phyloP scores from a whole-genome alignment of 2,113 vertebrate species.

The Sander lucioperca region DNA sequence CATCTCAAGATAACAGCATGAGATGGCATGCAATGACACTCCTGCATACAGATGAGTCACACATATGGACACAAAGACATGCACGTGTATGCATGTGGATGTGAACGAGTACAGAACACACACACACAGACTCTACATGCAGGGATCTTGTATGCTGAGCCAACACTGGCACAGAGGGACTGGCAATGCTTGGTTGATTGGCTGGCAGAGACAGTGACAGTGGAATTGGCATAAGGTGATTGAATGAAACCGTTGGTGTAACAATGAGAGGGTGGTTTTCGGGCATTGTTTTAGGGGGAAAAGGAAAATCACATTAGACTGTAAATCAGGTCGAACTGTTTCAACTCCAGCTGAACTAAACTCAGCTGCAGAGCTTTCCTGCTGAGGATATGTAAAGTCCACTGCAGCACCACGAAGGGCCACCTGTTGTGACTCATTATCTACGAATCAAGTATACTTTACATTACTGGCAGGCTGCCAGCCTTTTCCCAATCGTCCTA shows the following conservation, averaged over 20 bases:
- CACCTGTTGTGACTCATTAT: not conserved
- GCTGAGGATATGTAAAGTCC: not conserved
- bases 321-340: constrained; percentile 26
- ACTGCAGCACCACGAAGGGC: not conserved
- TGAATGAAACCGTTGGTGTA: constrained; percentile 49
- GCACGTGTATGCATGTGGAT: not conserved
- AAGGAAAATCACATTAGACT: constrained; percentile 25
- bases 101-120: constrained; percentile 3
- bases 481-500: not conserved
- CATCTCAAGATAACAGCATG: constrained; percentile 6
- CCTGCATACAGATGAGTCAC: not conserved
- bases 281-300: constrained; percentile 32
- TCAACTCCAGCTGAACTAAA: constrained; percentile 20
- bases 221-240: constrained; percentile 33
- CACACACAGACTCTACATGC: constrained; percentile 12
- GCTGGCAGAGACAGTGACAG: constrained; percentile 35
- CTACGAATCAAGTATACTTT: not conserved
- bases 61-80: not conserved
- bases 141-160: constrained; percentile 23
- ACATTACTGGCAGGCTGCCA: not conserved
- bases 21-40: not conserved
- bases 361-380: not conserved
- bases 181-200: constrained; percentile 44
- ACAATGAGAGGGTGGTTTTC: constrained; percentile 37
- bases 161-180: constrained; percentile 48